Conservation (phyloP, 2,888 invertebrate genomes). For the Macrophya alboannulata region DNA sequence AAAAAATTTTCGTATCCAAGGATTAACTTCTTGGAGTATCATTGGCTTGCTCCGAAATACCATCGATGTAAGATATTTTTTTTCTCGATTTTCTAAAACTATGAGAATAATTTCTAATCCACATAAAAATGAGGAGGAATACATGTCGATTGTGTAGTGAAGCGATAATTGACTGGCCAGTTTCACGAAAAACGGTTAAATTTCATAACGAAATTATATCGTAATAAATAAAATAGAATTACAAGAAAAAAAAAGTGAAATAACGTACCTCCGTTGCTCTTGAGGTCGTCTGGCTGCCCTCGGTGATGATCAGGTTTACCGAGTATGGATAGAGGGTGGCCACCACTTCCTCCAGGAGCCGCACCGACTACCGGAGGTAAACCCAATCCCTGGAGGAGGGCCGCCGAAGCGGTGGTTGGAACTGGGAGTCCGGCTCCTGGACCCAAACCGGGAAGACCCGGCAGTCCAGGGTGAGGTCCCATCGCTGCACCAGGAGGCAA, state of each 20-base stretch:
- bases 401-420: slow-evolving; percentile 79
- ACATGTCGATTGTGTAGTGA: too few species aligned
- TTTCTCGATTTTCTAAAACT: too few species aligned
- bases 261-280: slow-evolving; percentile 88
- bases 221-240: background rate
- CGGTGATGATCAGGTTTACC: slow-evolving; percentile 90
- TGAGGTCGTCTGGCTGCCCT: slow-evolving; percentile 86
- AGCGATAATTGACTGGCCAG: background rate
- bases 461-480: slow-evolving; percentile 85
- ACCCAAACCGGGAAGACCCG: slow-evolving; percentile 81
- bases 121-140: too few species aligned
- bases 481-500: slow-evolving; percentile 88
- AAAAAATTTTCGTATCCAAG: too few species aligned
- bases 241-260: background rate
- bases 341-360: slow-evolving; percentile 86
- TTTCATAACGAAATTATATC: too few species aligned
- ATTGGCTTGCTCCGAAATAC: too few species aligned
- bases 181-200: background rate
- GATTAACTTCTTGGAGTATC: too few species aligned
- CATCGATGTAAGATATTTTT: too few species aligned
- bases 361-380: slow-evolving; percentile 78
- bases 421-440: slow-evolving; percentile 79
- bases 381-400: slow-evolving; percentile 80
- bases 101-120: background rate
- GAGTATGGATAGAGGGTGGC: slow-evolving; percentile 89